Base-by-base conservation (phyloP, 1,140 invertebrate genomes). In the Araneus ventricosus region DNA sequence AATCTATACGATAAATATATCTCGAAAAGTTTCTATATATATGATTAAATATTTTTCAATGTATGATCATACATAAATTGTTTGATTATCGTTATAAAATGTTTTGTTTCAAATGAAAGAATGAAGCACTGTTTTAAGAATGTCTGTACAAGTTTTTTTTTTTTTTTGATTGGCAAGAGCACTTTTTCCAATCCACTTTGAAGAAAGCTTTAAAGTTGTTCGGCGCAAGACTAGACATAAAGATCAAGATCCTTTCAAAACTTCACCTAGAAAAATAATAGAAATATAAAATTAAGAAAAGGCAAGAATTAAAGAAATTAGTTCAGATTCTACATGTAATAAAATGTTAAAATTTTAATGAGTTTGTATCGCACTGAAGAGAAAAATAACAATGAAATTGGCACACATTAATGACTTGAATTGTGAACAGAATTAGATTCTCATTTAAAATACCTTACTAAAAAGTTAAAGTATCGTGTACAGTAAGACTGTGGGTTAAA, bases 141-240 rank as follows among this genome's bases (percentile, higher is more conserved):
- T 45, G 41, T 82, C 80, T 82, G 80, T 82, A 82, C 80, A 82
- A 45, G 39, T 82, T n/a, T 82, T 45, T 24, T 41, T 82, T 39
- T 45, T 52, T 17, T 14, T 52, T 37, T 14, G 70, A 37, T 37
- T 75, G 30, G 70, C 70, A 37, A 34, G 70, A 37, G 34, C 70
- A 75, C 34, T 75, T 75, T 37, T 39, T 27, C 37, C 37, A 82
- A 82, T 45, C 80, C 30, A 8, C 80, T 45, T 17, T 80, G 39
- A 80, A 80, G 63, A 27, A 80, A 80, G 37, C 63, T 67, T 10
- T 17, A 39, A 24, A 20, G 34, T 39, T 20, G 75, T 37, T 80
- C 75, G 63, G 27, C 34, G 24, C 24, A 45, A 22, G 80, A 82
- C 80, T 82, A 82, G 80, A 82, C 80, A 82, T 39, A 27, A 82